Evolutionary conservation across 2,113 vertebrate genomes (phyloP).

Genomic region (Pteronura brasiliensis): DNA sequence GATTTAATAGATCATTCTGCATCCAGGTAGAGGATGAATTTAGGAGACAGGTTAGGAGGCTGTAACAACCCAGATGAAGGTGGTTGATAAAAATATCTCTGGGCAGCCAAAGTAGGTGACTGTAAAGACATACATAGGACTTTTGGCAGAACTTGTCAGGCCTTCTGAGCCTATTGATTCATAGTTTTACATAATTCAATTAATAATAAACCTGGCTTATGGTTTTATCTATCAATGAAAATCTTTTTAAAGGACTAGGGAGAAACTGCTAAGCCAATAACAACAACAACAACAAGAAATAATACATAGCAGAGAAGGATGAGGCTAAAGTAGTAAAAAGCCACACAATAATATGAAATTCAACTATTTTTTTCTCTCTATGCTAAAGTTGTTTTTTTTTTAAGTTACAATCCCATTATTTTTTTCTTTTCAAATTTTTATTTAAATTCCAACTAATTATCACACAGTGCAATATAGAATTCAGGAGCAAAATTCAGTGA

Average conservation of each 20-base stretch:
- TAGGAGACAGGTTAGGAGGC: not conserved
- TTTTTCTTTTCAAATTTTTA: not conserved
- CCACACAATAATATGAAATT: not conserved
- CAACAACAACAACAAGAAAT: not conserved
- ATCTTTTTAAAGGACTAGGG: not conserved
- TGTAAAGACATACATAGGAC: accelerated
- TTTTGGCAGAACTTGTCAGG: not conserved
- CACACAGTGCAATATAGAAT: not conserved
- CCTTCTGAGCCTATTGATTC: not conserved
- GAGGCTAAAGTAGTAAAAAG: not conserved
- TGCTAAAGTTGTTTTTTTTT: not conserved
- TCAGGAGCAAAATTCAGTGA: not conserved
- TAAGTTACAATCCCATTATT: not conserved
- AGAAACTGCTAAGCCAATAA: not conserved
- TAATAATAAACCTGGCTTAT: not conserved
- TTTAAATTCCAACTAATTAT: not conserved
- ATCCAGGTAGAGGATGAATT: not conserved
- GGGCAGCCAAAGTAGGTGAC: not conserved
- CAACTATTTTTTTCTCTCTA: not conserved
- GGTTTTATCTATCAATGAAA: not conserved
- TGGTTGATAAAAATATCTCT: not conserved
- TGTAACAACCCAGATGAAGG: not conserved
- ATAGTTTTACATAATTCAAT: not conserved
- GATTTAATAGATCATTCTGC: not conserved
- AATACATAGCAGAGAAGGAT: not conserved